phyloP scores from a whole-genome alignment of 2,888 invertebrate genomes.

The Labia minor region DNA sequence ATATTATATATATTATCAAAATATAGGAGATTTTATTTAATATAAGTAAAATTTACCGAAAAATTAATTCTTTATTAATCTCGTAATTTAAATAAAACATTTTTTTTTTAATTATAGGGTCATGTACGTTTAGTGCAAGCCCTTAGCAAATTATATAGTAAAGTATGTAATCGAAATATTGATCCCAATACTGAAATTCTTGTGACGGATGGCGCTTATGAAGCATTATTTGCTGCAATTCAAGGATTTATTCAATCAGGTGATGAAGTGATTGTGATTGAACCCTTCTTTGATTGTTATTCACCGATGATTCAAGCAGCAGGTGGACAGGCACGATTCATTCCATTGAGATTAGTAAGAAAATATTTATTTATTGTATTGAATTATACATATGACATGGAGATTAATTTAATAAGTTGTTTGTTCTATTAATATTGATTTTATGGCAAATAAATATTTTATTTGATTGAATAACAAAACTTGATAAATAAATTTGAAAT shows the following conservation, averaged over 20 bases:
- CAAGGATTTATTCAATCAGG: slow-evolving; percentile 77
- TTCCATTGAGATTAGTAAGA: slow-evolving; percentile 72
- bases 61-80: too few species aligned
- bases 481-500: too few species aligned
- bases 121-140: slow-evolving; percentile 80
- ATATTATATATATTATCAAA: background rate
- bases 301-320: slow-evolving; percentile 85
- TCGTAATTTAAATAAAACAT: too few species aligned
- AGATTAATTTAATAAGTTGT: too few species aligned
- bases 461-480: too few species aligned
- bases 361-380: too few species aligned
- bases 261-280: slow-evolving; percentile 91
- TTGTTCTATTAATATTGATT: too few species aligned
- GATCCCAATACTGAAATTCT: slow-evolving; percentile 78
- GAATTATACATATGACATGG: too few species aligned
- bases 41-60: too few species aligned
- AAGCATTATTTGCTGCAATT: slow-evolving; percentile 78
- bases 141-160: slow-evolving; percentile 73
- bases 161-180: slow-evolving; percentile 60
- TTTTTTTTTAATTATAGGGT: too few species aligned
- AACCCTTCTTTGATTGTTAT: slow-evolving; percentile 98
- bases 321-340: slow-evolving; percentile 75
- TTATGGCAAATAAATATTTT: too few species aligned
- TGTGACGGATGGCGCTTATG: slow-evolving; percentile 88
- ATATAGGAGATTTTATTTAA: too few species aligned